phyloP scores from a whole-genome alignment of 2,797 vertebrate species.

The Psittacula derbiana region DNA sequence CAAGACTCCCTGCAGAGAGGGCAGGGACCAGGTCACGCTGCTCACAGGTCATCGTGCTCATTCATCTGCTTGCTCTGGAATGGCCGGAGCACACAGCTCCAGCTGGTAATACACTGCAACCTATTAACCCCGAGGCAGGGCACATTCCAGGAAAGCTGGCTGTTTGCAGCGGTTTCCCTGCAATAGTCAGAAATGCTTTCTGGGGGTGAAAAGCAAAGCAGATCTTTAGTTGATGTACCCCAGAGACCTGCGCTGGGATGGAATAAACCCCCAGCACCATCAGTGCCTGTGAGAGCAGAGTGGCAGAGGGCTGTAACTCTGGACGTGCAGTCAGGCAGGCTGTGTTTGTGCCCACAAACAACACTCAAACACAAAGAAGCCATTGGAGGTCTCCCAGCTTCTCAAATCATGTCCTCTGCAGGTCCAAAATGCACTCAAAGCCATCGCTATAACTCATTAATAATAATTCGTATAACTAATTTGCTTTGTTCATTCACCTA shows the following conservation, averaged over 20 bases:
- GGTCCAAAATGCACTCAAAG: not conserved
- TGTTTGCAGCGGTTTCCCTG: not conserved
- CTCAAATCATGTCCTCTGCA: not conserved
- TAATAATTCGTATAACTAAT: not conserved
- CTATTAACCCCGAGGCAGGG: not conserved
- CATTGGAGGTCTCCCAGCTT: not conserved
- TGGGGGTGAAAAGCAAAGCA: not conserved
- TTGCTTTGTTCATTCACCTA: not conserved
- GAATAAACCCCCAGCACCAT: not conserved
- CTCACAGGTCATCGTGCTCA: not conserved
- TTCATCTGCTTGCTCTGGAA: not conserved
- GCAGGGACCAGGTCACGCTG: not conserved
- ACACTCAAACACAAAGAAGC: not conserved
- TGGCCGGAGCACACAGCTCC: not conserved
- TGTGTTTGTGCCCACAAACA: not conserved
- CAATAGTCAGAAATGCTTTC: not conserved
- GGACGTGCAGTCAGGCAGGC: not conserved
- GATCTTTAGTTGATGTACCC: not conserved
- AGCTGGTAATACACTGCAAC: not conserved
- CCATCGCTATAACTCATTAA: not conserved
- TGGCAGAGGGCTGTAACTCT: not conserved
- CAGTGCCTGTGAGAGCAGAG: rapidly evolving
- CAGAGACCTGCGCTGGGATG: not conserved
- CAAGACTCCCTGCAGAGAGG: not conserved
- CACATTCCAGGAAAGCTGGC: not conserved